Conservation (phyloP, 2,888 invertebrate genomes). For the Erynnis tages region DNA sequence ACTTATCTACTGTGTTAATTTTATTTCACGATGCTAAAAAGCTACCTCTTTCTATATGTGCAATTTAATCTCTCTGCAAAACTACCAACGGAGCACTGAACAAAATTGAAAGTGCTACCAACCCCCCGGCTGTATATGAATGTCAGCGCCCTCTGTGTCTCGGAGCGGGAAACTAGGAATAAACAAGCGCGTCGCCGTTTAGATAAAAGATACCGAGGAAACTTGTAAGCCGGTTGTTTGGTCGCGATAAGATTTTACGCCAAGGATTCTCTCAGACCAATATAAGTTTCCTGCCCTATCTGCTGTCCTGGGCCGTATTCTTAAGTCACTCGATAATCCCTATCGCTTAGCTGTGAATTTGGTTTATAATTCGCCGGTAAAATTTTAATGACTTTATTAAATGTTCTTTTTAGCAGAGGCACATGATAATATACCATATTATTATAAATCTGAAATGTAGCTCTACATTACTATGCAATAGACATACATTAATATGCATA, state of each 20-base stretch:
- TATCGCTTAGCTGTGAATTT: background rate
- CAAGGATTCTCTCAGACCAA: slow-evolving; percentile 44
- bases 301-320: slow-evolving; percentile 20
- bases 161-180: slow-evolving; percentile 33
- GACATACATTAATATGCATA: too few species aligned
- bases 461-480: too few species aligned
- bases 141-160: slow-evolving; percentile 30
- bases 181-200: slow-evolving; percentile 48
- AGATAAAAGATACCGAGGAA: slow-evolving; percentile 52
- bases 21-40: too few species aligned
- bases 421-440: too few species aligned
- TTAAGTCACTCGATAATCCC: slow-evolving; percentile 13
- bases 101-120: slow-evolving; percentile 17
- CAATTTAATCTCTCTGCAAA: too few species aligned
- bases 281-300: slow-evolving; percentile 55
- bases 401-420: background rate
- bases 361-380: background rate
- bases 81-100: slow-evolving; percentile 12
- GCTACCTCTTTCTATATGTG: too few species aligned
- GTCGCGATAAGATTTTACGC: slow-evolving; percentile 53
- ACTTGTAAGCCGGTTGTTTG: slow-evolving; percentile 51
- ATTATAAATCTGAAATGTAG: too few species aligned
- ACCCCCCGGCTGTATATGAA: slow-evolving; percentile 24
- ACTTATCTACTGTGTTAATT: too few species aligned
- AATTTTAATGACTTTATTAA: background rate